Evolutionary conservation across 1,140 invertebrate genomes (phyloP).

Genomic region (Eufriesea mexicana): DNA sequence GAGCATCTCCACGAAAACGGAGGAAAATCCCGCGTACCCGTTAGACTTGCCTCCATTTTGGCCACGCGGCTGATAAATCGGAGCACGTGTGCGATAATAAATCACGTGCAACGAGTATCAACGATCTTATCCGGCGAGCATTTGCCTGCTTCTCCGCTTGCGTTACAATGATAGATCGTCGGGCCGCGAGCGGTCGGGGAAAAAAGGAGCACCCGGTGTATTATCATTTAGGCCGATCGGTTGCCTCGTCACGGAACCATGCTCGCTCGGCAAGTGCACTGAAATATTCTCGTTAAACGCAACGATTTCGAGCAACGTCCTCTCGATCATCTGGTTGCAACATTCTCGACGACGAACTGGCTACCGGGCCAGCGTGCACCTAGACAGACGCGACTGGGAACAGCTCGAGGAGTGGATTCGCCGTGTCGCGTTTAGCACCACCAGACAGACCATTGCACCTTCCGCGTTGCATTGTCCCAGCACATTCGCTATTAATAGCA

Average conservation of each 20-base stretch:
- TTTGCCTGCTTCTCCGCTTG: conserved; percentile 45
- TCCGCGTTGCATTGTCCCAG: neutral
- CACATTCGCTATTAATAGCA: conserved; percentile 23
- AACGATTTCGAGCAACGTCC: conserved; percentile 23
- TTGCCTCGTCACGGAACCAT: conserved; percentile 39
- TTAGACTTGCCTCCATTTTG: conserved; percentile 30
- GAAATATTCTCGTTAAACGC: conserved; percentile 31
- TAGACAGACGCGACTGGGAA: neutral
- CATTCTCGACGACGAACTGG: neutral
- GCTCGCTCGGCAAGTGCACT: conserved; percentile 6
- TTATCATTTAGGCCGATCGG: conserved; percentile 55
- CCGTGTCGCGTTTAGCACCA: neutral
- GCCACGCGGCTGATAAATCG: conserved; percentile 49
- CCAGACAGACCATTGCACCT: neutral
- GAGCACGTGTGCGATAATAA: conserved; percentile 44
- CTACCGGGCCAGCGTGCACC: too few species aligned
- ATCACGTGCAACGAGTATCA: conserved; percentile 46
- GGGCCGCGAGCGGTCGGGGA: neutral
- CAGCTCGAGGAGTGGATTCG: neutral
- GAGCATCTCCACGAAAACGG: neutral
- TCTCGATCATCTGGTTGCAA: neutral
- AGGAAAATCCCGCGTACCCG: neutral
- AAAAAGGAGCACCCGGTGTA: conserved; percentile 44
- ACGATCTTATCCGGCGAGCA: conserved; percentile 55
- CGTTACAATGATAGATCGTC: conserved; percentile 48